Evolutionary conservation across 2,888 invertebrate species (phyloP).

Genomic region (Cephus pygmeus): DNA sequence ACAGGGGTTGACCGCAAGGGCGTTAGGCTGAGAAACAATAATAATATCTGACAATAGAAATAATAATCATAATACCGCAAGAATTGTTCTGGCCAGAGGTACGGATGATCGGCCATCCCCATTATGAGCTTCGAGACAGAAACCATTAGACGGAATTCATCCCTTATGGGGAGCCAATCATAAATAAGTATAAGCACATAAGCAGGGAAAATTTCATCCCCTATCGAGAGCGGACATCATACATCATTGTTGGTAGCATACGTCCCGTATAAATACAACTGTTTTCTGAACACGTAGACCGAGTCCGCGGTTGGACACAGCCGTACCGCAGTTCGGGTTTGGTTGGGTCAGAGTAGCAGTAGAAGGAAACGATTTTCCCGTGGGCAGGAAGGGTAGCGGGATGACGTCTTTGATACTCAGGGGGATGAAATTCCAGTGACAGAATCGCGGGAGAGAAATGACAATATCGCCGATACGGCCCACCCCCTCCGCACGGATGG

Average conservation of each 20-base stretch:
- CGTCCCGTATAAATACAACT: conserved; percentile 8
- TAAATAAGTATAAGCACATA: conserved; percentile 26
- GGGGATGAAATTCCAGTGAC: conserved; percentile 4
- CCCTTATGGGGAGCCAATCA: conserved; percentile 17
- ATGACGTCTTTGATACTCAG: conserved; percentile 8
- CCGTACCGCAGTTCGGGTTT: too few species aligned
- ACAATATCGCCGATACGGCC: conserved; percentile 3
- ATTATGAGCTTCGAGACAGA: not conserved
- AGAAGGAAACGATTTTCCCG: conserved; percentile 2
- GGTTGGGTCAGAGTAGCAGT: not conserved
- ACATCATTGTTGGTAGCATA: not conserved
- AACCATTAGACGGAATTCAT: conserved; percentile 1
- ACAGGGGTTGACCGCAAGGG: too few species aligned
- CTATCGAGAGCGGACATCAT: not conserved
- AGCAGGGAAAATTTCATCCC: conserved; percentile 13
- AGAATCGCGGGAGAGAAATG: conserved; percentile 1
- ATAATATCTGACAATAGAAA: too few species aligned
- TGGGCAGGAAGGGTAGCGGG: not conserved
- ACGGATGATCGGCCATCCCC: too few species aligned
- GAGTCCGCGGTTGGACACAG: too few species aligned
- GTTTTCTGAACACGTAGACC: not conserved
- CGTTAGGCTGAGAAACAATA: too few species aligned
- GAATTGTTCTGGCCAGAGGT: too few species aligned
- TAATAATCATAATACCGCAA: too few species aligned
- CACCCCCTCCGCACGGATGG: conserved; percentile 5